Evolutionary conservation across 1,140 invertebrate genomes (phyloP), one percentile per base, ranked within the genome.

Genomic region (Macrosteles quadrilineatus): DNA sequence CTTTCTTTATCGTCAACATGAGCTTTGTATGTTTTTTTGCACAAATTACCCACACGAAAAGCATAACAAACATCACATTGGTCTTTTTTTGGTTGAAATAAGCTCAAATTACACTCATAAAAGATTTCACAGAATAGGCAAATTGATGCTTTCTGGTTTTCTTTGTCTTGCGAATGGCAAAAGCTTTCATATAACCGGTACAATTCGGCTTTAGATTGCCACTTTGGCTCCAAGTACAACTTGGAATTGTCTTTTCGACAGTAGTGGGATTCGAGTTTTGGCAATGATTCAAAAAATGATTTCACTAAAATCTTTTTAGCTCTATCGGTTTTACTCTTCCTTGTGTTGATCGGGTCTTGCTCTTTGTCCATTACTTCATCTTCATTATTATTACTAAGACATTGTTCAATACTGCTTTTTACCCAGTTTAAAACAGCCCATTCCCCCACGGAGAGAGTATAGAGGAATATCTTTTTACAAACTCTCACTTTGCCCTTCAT

Each of bases 221-320:
- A 67, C 6, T 43, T n/a, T 17, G 62, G 57, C 67, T 71, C 70
- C n/a, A 71, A 14, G 43, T 71, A 71, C 29, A 57, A 23, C 53
- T 70, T 70, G 21, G 12, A 14, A 3, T 36, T 67, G 25, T 40
- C 27, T 29, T 67, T 71, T 62, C 63, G 43, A 27, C 69, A 71
- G 40, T 62, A 71, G 36, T 71, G 63, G 21, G 47, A 63, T 45
- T 66, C 55, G 17, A 73, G 14, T 57, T 72, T 74, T 12, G 73
- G 71, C 1, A 73, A 30, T 31, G 2, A 1, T 4, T 65, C 31
- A n/a, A 73, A 53, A 70, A 73, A 73, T 36, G 23, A 23, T 69
- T n/a, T 6, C 27, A n/a, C n/a, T n/a, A n/a, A n/a, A n/a, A n/a
- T n/a, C n/a, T n/a, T n/a, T n/a, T n/a, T n/a, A n/a, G n/a, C 64